Evolutionary conservation across 2,888 invertebrate genomes (phyloP).

Genomic region (Flexamia atlantica): DNA sequence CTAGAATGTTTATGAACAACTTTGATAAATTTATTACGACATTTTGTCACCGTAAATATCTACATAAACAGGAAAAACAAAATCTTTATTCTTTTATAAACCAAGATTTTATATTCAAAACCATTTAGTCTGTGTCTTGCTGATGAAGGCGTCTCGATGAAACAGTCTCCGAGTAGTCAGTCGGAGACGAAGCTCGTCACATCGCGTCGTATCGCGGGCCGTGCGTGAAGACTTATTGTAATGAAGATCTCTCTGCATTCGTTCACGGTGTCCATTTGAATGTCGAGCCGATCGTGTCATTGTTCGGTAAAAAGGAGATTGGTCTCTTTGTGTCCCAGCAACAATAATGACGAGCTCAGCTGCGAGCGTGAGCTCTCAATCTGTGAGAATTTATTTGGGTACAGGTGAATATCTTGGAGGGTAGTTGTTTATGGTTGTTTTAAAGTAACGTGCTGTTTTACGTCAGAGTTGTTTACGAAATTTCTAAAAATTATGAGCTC

Average conservation of each 20-base stretch:
- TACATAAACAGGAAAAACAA: too few relatives aligned
- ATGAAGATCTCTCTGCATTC: slow-evolving; percentile 51
- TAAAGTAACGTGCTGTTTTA: too few relatives aligned
- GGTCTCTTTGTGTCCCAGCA: slow-evolving; percentile 41
- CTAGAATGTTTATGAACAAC: too few relatives aligned
- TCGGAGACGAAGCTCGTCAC: slow-evolving; percentile 11
- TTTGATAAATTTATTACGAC: too few relatives aligned
- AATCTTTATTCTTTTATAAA: too few relatives aligned
- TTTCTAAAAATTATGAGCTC: too few relatives aligned
- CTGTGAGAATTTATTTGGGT: slow-evolving; percentile 52
- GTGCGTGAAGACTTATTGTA: slow-evolving; percentile 59
- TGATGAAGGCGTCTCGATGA: slow-evolving; percentile 1
- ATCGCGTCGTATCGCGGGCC: neutral
- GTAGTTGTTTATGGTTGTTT: too few relatives aligned
- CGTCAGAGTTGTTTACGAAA: too few relatives aligned
- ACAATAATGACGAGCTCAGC: neutral
- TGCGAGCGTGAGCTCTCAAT: slow-evolving; percentile 6
- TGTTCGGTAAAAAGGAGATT: slow-evolving; percentile 55
- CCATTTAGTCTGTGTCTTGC: too few relatives aligned
- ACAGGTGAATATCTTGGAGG: neutral
- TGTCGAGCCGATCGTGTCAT: slow-evolving; percentile 31
- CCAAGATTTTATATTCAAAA: too few relatives aligned
- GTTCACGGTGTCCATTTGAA: slow-evolving; percentile 55
- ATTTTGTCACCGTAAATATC: too few relatives aligned
- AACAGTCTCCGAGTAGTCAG: neutral